Evolutionary conservation across 1,140 invertebrate species (phyloP).

Genomic region (Planococcus citri): DNA sequence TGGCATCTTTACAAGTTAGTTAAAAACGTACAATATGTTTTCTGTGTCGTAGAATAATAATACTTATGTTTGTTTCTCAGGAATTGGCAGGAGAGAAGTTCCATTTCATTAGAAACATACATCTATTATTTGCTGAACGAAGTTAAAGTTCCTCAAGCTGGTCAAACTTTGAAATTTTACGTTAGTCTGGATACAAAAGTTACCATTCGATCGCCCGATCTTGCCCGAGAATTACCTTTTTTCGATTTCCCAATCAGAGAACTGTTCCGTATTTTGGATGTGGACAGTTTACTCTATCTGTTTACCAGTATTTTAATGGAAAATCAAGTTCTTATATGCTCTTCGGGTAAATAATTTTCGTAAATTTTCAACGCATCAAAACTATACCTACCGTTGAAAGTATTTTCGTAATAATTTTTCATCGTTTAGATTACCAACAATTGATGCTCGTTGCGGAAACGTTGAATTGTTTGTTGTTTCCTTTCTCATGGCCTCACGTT

Average conservation of each 20-base stretch:
- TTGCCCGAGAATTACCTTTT: slow-evolving; percentile 70
- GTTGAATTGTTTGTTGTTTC: slow-evolving; percentile 77
- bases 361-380: not conserved
- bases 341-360: slow-evolving; percentile 50
- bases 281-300: slow-evolving; percentile 83
- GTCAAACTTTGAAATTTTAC: slow-evolving; percentile 72
- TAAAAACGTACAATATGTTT: too few relatives aligned
- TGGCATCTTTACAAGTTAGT: slow-evolving; percentile 70
- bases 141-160: slow-evolving; percentile 74
- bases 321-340: slow-evolving; percentile 90
- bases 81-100: slow-evolving; percentile 31
- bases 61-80: slow-evolving; percentile 23
- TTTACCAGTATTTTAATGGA: slow-evolving; percentile 92
- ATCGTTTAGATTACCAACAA: slow-evolving; percentile 69
- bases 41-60: too few relatives aligned
- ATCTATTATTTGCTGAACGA: slow-evolving; percentile 93
- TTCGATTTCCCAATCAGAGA: slow-evolving; percentile 85
- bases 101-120: slow-evolving; percentile 76
- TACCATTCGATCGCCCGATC: slow-evolving; percentile 38
- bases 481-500: slow-evolving; percentile 95
- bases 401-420: not conserved
- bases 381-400: not conserved
- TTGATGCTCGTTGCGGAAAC: slow-evolving; percentile 95
- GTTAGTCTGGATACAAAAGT: slow-evolving; percentile 50
- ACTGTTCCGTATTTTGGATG: slow-evolving; percentile 73